These are phyloP conservation scores for Bergia puertoricense DNA, from an alignment of 92 coral and sea anemone genomes.

Conservation along the genomic window DNA sequence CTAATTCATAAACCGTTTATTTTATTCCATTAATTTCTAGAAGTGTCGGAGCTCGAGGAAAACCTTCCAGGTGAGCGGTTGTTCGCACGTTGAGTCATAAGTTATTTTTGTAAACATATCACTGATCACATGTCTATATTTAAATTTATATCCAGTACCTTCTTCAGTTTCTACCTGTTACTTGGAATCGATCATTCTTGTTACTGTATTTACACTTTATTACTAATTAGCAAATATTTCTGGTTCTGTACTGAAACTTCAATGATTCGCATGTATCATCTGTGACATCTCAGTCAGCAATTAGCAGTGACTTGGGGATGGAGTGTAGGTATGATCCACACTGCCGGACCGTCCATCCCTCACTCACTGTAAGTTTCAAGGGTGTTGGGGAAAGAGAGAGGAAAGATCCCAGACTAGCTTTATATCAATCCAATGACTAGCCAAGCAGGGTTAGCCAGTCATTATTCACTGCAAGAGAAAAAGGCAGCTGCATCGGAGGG, in stretches of 20 bases:
- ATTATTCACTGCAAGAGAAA: too few species aligned
- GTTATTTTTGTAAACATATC: slow-evolving; percentile 37
- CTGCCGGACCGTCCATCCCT: too few species aligned
- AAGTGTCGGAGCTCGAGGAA: slow-evolving; percentile 94
- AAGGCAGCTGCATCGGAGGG: too few species aligned
- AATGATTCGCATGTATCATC: too few species aligned
- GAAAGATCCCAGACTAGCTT: too few species aligned
- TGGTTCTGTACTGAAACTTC: background rate
- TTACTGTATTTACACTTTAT: background rate
- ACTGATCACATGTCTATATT: background rate
- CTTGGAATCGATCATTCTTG: background rate
- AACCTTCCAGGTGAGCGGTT: slow-evolving; percentile 80
- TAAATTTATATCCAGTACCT: background rate
- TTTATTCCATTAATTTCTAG: slow-evolving; percentile 53
- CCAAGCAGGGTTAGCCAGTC: too few species aligned
- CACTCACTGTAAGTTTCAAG: too few species aligned
- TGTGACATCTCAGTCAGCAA: too few species aligned
- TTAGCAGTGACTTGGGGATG: too few species aligned
- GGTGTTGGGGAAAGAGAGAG: too few species aligned
- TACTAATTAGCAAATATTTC: background rate
- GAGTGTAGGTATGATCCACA: too few species aligned
- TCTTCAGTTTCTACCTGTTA: background rate
- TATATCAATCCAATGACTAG: too few species aligned
- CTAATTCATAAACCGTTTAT: background rate
- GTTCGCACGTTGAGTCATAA: background rate